Base-by-base conservation (phyloP, 53 echinoderm and acorn worm genomes). In the Temnopleurus reevesii region DNA sequence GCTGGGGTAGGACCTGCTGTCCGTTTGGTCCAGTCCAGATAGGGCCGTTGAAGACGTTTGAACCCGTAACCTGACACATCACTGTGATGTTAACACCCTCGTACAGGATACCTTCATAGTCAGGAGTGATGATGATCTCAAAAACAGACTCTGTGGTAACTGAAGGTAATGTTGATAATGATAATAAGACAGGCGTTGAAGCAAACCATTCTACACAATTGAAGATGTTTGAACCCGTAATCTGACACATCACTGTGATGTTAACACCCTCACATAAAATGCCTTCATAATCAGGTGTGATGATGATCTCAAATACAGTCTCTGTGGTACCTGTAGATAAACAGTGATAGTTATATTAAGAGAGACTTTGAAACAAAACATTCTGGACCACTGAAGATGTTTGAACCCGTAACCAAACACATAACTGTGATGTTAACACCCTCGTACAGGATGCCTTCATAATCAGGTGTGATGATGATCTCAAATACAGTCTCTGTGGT, bases 201-300 rank as follows among this genome's bases (percentile, higher is more conserved):
- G n/a, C n/a, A n/a, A n/a, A n/a, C n/a, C n/a, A n/a, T n/a, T n/a
- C n/a, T n/a, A n/a, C n/a, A n/a, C n/a, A n/a, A n/a, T n/a, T n/a
- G n/a, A n/a, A n/a, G n/a, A 79, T 33, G 19, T 91, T 89, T 33
- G 55, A 58, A 12, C 55, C 54, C 25, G 38, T 84, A 54, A 90
- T 77, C 46, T 95, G 84, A 89, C 96, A 96, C 27, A 93, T 23
- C 24, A 96, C 77, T 13, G 93, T 93, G 46, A 96, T 83, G 29
- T 93, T 94, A 31, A 77, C 80, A 33, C 89, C 90, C 19, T 92
- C 53, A 4, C 89, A 90, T 4, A 94, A 91, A 15, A 89, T 88
- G 53, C 92, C 93, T 26, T 87, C 89, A 29, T 86, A 91, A 33
- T 89, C 93, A 25, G 90, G 90, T 1, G 79, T 79, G 8, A 92